Evolutionary conservation across 2,797 vertebrate genomes (phyloP), one percentile per base, ranked within the genome.

Genomic region (Siniperca undulata): DNA sequence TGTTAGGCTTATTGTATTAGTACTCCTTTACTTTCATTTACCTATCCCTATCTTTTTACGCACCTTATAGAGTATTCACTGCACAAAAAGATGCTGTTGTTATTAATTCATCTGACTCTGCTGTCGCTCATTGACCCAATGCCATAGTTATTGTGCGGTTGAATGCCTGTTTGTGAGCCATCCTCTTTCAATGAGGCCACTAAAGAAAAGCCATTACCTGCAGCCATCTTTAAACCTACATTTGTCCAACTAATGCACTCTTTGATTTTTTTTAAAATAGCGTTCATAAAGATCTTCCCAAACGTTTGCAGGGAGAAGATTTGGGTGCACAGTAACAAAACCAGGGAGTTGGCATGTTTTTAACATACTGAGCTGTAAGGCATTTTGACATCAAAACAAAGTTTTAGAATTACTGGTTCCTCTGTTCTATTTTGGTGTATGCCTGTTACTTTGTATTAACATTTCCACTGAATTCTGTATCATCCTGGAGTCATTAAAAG

Each of bases 401-500:
- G 11, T 4, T 73, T 34, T 40, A 64, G 58, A 52, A 70, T 82
- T 53, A 27, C 53, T 56, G 4, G 44, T 81, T 48, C 6, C 1
- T 79, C 16, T 68, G 40, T 79, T 56, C 13, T 56, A 19, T 66
- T 82, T 52, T 30, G 38, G 76, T 79, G 52, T 42, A 52, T 70
- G 22, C 27, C 42, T 70, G 17, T 76, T 70, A 34, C 24, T 72
- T 80, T 78, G 60, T 27, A 61, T 42, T 53, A 22, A 71, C 69
- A 55, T 79, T 75, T 60, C 53, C 55, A 40, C n/a, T 71, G 36
- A 82, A 22, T 62, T 81, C 34, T 76, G 77, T 80, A 61, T 74
- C 61, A 74, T 71, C 70, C 56, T 73, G 58, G n/a, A 77, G 77
- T 75, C 17, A 88, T 82, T 87, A 86, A 89, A 89, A 78, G 8